Evolutionary conservation across 2,888 invertebrate species (phyloP).

Genomic region (Spatulosminthurus flaviceps): DNA sequence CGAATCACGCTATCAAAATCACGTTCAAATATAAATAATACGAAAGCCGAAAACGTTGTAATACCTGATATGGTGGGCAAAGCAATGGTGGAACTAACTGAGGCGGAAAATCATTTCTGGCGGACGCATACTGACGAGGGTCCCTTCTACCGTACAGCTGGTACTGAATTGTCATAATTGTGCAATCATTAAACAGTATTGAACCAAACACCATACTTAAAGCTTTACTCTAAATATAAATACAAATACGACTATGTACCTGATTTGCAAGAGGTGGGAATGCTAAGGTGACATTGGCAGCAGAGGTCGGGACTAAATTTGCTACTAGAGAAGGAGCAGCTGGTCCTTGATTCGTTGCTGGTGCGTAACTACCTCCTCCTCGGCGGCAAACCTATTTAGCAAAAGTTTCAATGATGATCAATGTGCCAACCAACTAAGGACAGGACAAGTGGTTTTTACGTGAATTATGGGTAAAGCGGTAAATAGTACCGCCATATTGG

Average conservation of each 20-base stretch:
- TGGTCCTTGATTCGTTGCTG: constrained; percentile 59
- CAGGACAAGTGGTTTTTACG: no score
- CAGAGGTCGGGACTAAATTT: constrained; percentile 80
- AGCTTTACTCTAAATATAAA: background rate
- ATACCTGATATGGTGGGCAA: constrained; percentile 72
- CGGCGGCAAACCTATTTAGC: constrained; percentile 49
- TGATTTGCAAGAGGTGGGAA: constrained; percentile 82
- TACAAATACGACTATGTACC: constrained; percentile 66
- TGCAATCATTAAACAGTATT: background rate
- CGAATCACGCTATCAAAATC: no score
- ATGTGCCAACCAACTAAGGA: no score
- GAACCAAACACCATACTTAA: background rate
- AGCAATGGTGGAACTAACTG: constrained; percentile 93
- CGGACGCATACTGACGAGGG: constrained; percentile 75
- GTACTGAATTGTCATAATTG: constrained; percentile 71
- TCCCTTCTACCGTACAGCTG: constrained; percentile 80
- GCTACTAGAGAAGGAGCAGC: constrained; percentile 71
- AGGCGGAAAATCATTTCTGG: constrained; percentile 85
- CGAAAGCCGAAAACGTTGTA: constrained; percentile 23
- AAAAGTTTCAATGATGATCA: no score
- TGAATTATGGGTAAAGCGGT: no score
- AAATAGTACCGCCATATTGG: no score
- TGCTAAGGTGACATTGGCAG: constrained; percentile 88
- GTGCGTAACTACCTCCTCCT: constrained; percentile 43
- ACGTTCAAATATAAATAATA: no score